Percentiles rank a stretch among this genome's conserved stretches.
These are phyloP conservation scores for Notothenia coriiceps DNA, from an alignment of 2,113 vertebrate species.

Conservation along the genomic window DNA sequence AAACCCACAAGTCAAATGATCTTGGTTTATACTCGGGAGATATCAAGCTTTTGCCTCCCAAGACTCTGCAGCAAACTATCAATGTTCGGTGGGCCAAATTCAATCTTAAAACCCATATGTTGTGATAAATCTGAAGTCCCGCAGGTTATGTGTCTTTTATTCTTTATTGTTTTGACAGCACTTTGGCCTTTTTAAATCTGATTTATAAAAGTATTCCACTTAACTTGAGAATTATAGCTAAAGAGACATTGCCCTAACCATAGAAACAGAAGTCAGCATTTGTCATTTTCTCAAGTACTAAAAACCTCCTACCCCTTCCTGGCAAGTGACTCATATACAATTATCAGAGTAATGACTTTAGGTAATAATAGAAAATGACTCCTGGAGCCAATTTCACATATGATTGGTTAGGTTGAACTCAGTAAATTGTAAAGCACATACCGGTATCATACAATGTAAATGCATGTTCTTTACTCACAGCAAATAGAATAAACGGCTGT, in stretches of 20 bases:
- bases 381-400: neutral
- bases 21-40: neutral
- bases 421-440: too few species aligned
- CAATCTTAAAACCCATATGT: constrained; percentile 1
- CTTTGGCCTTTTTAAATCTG: neutral
- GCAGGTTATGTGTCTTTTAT: constrained; percentile 2
- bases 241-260: neutral
- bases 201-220: neutral
- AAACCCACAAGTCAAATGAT: neutral
- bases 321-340: neutral
- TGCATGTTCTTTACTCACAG: too few species aligned
- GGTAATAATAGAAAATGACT: neutral
- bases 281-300: too few species aligned
- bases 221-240: neutral
- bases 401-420: neutral
- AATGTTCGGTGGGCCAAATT: neutral
- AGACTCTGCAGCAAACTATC: neutral
- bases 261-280: neutral
- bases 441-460: too few species aligned
- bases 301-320: neutral
- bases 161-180: neutral
- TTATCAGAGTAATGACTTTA: neutral
- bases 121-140: neutral
- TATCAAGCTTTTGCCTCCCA: neutral
- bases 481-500: neutral